Percentiles rank a stretch among this genome's conserved stretches.
Evolutionary conservation across 2,113 vertebrate genomes (phyloP).

Genomic region (Myrmecophaga tridactyla): DNA sequence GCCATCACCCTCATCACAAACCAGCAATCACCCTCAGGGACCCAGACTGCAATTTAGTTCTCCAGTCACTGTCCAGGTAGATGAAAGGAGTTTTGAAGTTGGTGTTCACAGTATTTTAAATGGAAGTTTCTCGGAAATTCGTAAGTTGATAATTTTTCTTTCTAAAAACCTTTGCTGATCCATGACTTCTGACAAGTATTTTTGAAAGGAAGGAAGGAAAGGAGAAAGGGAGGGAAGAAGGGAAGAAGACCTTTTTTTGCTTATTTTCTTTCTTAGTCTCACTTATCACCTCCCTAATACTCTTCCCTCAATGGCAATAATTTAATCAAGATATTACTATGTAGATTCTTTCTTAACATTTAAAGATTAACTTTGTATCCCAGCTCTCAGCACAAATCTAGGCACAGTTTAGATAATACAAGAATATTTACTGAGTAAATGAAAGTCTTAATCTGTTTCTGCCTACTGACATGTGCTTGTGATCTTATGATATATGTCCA

Average conservation of each 20-base stretch:
- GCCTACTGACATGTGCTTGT: fast-evolving
- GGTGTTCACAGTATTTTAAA: fast-evolving
- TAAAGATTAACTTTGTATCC: background rate
- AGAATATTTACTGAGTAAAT: too few species aligned
- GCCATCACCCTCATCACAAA: background rate
- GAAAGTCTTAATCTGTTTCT: fast-evolving
- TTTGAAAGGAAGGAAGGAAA: background rate
- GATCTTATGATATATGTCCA: fast-evolving
- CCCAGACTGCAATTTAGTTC: too few species aligned
- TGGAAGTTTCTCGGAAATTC: background rate
- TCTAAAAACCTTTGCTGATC: background rate
- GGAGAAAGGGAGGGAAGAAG: too few species aligned
- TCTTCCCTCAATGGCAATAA: fast-evolving
- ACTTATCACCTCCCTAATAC: background rate
- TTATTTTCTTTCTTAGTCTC: background rate
- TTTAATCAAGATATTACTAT: background rate
- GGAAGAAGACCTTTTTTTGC: background rate
- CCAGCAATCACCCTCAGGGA: background rate
- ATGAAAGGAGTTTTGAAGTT: fast-evolving
- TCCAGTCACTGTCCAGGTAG: fast-evolving
- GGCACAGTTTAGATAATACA: background rate
- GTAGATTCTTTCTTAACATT: too few species aligned
- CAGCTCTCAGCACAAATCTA: too few species aligned
- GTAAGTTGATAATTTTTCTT: background rate
- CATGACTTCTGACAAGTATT: background rate